Evolutionary conservation across 2,888 invertebrate genomes (phyloP).

Genomic region (Amiota minor): DNA sequence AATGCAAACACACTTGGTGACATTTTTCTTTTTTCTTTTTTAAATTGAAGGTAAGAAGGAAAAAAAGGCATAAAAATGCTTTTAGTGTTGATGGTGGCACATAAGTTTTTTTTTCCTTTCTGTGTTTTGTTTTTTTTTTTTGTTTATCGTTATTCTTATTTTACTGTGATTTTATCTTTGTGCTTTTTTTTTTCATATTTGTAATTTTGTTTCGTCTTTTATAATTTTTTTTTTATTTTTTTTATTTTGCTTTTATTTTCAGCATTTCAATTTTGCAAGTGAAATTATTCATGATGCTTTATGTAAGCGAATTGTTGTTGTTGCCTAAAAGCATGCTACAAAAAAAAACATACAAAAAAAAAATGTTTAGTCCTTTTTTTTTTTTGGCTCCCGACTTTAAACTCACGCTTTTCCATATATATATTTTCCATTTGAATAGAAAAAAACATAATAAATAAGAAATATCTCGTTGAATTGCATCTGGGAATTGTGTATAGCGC

Average conservation of each 20-base stretch:
- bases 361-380: too few relatives aligned
- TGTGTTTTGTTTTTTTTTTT: neutral
- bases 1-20: neutral
- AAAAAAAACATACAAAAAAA: too few relatives aligned
- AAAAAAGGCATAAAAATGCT: constrained; percentile 1
- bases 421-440: too few relatives aligned
- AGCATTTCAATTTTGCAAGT: neutral
- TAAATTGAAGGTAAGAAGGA: neutral
- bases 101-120: neutral
- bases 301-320: neutral
- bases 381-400: too few relatives aligned
- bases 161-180: neutral
- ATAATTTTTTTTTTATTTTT: neutral
- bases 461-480: too few relatives aligned
- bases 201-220: constrained; percentile 1
- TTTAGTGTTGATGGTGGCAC: neutral
- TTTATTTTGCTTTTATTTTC: constrained; percentile 1
- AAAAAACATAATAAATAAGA: too few relatives aligned
- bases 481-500: too few relatives aligned
- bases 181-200: constrained; percentile 11
- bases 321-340: neutral
- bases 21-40: neutral
- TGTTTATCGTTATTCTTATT: neutral
- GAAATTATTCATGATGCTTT: too few relatives aligned
- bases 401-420: too few relatives aligned